phyloP scores from a whole-genome alignment of 2,113 vertebrate species.

The Merops nubicus region DNA sequence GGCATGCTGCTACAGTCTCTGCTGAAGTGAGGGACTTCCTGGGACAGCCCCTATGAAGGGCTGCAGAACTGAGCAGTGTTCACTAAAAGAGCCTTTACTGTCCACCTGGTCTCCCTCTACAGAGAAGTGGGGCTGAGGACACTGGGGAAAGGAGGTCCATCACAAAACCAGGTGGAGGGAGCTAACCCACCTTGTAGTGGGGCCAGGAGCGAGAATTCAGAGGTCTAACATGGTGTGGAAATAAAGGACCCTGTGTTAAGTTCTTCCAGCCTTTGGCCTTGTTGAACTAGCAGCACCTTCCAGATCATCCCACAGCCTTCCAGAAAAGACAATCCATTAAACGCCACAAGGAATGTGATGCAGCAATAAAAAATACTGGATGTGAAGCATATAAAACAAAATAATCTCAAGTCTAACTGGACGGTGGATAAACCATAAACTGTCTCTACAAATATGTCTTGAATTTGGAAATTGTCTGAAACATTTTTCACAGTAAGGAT shows the following conservation, averaged over 20 bases:
- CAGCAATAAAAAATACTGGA: background rate
- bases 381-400: background rate
- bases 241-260: background rate
- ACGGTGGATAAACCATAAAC: background rate
- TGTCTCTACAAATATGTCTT: background rate
- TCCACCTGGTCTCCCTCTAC: background rate
- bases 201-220: background rate
- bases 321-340: background rate
- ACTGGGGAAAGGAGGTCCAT: background rate
- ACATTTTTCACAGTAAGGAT: background rate
- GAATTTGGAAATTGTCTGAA: background rate
- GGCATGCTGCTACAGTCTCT: background rate
- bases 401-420: background rate
- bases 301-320: background rate
- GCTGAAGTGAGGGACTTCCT: background rate
- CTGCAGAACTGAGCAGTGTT: background rate
- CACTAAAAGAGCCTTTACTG: background rate
- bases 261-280: background rate
- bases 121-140: background rate
- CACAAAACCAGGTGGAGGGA: background rate
- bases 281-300: background rate
- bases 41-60: background rate
- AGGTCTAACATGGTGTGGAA: background rate
- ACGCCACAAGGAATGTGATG: background rate
- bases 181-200: accelerated